These are phyloP conservation scores for Myotis daubentonii DNA, from an alignment of 2,797 vertebrate species.

Conservation along the genomic window DNA sequence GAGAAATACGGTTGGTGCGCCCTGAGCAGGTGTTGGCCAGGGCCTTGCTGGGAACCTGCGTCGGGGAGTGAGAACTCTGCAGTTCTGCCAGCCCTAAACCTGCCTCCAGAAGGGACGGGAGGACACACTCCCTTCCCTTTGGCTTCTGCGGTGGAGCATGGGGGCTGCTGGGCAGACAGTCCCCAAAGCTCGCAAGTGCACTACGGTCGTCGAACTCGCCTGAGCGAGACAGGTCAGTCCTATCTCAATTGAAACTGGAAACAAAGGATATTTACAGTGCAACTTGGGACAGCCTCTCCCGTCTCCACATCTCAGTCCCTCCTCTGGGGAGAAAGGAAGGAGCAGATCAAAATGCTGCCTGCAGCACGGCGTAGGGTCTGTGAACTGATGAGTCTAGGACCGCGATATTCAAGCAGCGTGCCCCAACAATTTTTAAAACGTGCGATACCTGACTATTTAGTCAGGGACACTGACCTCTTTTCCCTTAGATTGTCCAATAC, in stretches of 20 bases:
- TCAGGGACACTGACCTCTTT: no score
- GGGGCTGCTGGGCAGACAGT: not conserved
- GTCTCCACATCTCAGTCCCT: not conserved
- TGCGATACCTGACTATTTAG: no score
- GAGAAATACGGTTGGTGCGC: not conserved
- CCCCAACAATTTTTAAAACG: no score
- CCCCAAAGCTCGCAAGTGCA: not conserved
- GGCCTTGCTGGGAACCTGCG: not conserved
- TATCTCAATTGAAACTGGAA: not conserved
- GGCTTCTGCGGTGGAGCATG: not conserved
- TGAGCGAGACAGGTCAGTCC: not conserved
- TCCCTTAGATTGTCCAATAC: not conserved
- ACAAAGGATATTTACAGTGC: not conserved
- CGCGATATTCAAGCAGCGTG: no score
- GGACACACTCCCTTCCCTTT: not conserved
- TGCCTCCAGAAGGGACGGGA: not conserved
- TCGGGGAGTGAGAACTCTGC: not conserved
- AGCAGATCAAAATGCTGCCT: accelerated
- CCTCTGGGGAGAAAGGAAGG: not conserved
- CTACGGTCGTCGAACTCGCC: not conserved
- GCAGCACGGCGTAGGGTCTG: not conserved
- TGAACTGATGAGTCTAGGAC: accelerated
- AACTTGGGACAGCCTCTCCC: not conserved
- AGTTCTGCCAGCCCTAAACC: not conserved
- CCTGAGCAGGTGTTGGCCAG: not conserved